A percentile compares a stretch with the other conserved stretches of the same genome.
Conservation (phyloP, 2,113 vertebrate genomes). For the Sorex fumeus region DNA sequence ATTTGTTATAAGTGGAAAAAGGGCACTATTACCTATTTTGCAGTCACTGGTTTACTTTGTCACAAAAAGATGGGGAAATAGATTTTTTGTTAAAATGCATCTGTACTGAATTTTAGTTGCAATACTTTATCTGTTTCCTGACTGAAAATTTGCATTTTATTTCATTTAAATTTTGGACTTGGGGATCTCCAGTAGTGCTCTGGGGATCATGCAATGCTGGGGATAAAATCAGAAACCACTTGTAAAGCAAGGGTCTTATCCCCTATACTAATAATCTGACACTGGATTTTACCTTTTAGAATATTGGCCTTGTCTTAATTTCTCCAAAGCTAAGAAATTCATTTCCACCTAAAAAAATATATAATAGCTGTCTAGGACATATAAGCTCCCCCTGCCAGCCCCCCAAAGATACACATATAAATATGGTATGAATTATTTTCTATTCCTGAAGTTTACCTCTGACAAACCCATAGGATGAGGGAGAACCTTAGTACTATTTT, state of each 20-base stretch:
- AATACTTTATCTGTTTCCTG: not conserved
- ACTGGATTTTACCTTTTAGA: too few species aligned
- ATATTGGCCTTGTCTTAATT: not conserved
- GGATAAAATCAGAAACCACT: too few species aligned
- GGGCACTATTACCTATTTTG: not conserved
- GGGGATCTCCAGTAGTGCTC: too few species aligned
- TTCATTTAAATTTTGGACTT: not conserved
- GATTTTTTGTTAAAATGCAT: not conserved
- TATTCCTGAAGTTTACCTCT: slow-evolving; percentile 48
- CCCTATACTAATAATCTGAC: too few species aligned
- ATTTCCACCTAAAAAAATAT: slow-evolving; percentile 32
- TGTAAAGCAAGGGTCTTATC: too few species aligned
- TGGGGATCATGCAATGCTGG: too few species aligned
- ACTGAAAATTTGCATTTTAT: slow-evolving; percentile 1
- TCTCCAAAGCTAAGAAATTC: slow-evolving; percentile 46
- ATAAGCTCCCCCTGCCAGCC: not conserved
- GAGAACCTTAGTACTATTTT: slow-evolving; percentile 4
- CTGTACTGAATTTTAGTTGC: not conserved
- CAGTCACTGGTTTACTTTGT: not conserved
- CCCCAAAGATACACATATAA: slow-evolving; percentile 28
- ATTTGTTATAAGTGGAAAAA: not conserved
- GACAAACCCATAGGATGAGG: slow-evolving; percentile 58
- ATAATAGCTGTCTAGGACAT: slow-evolving; percentile 42
- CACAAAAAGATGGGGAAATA: not conserved
- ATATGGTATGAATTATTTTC: slow-evolving; percentile 51